Evolutionary conservation across 2,888 invertebrate species (phyloP), one percentile per base, ranked within the genome.

Genomic region (Mechanitis mazaeus): DNA sequence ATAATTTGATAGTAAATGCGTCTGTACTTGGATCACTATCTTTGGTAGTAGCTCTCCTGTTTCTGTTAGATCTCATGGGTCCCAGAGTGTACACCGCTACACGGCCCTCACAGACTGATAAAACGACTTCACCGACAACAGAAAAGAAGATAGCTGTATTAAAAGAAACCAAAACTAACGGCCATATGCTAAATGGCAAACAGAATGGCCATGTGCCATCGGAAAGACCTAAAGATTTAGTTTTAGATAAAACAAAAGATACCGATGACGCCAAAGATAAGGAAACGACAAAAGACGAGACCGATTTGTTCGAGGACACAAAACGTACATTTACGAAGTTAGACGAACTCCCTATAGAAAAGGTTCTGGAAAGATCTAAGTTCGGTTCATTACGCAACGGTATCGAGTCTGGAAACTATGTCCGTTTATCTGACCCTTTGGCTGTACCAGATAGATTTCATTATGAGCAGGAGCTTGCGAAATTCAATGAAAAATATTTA

Each of bases 11-110:
- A 35, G 94, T 94, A 72, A 95, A 95, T 79, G 94, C 94, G 0
- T 93, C 94, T 0, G 92, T 94, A 12, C 89, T 95, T 28, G 95
- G 95, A 3, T 89, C 92, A 1, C 81, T 95, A 12, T 93, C 94
- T 2, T 83, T 95, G 33, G 71, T 93, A 2, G 94, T 93, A 1
- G 94, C 93, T 0, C 91, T 93, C 0, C 82, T 94, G 1, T 95
- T 95, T 82, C 90, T 94, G 38, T 77, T 93, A 45, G 95, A 95
- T 78, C 86, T 94, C 61, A 92, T 92, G 76, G 92, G 92, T 0
- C 93, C 93, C 1, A 73, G 90, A 54, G 75, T 81, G 60, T 91
- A 90, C 72, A 88, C 83, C 1, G 77, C 84, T 58, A 80, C 87
- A n/a, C 79, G 80, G 33, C 82, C 83, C 45, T 78, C 85, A 0